Conservation (phyloP, 2,113 vertebrate genomes). For the Thalassarche chlororhynchos region DNA sequence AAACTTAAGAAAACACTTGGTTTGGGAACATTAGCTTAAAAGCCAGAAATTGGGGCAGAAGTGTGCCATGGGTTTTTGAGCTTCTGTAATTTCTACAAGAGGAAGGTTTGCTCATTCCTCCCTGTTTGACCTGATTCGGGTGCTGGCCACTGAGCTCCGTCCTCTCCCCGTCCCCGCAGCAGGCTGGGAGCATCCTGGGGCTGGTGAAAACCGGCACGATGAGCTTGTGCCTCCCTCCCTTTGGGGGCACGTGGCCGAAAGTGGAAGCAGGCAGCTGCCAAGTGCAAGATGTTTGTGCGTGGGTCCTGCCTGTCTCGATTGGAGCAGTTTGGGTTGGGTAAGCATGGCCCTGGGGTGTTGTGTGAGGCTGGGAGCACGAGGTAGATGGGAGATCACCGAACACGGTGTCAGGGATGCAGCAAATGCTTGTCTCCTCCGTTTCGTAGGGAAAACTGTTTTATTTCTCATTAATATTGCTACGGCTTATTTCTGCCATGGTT, state of each 20-base stretch:
- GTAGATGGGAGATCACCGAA: not conserved
- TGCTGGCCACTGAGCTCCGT: not conserved
- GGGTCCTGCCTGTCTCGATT: not conserved
- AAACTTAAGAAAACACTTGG: not conserved
- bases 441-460: not conserved
- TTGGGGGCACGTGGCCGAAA: not conserved
- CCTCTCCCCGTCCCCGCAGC: fast-evolving
- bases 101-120: not conserved
- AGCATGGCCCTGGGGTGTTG: not conserved
- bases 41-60: not conserved
- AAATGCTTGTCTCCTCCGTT: not conserved
- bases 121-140: not conserved
- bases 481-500: not conserved
- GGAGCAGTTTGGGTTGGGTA: not conserved
- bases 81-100: not conserved
- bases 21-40: not conserved
- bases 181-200: not conserved
- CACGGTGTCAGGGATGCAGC: not conserved
- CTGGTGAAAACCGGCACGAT: not conserved
- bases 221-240: not conserved
- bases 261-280: not conserved
- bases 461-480: not conserved
- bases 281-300: not conserved
- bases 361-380: not conserved
- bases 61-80: not conserved